Evolutionary conservation across 1,140 invertebrate species (phyloP).

Genomic region (Coenobita brevimanus): DNA sequence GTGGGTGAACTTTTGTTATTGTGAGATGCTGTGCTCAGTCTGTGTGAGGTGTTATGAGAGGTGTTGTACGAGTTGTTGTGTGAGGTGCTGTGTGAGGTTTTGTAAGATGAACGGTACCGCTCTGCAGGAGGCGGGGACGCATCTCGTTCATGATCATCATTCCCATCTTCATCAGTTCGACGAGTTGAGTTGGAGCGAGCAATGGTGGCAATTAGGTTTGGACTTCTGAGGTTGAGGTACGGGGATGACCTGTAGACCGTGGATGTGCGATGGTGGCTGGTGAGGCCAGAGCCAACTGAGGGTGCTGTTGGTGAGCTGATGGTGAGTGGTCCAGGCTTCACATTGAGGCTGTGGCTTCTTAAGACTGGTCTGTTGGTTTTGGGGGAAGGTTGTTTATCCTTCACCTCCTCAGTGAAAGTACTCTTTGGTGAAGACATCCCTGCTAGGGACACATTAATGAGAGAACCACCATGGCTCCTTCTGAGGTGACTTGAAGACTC

Average conservation of each 20-base stretch:
- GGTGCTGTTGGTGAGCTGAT: neutral
- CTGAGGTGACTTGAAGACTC: conserved; percentile 27
- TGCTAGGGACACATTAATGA: conserved; percentile 59
- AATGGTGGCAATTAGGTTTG: conserved; percentile 69
- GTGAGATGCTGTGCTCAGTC: neutral
- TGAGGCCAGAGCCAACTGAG: neutral
- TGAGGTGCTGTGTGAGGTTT: neutral
- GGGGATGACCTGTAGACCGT: conserved; percentile 51
- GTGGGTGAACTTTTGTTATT: neutral
- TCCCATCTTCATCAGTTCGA: conserved; percentile 41
- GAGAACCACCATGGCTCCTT: conserved; percentile 53
- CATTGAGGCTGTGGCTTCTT: conserved; percentile 67
- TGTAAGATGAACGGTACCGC: neutral
- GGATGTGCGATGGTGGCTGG: conserved; percentile 49
- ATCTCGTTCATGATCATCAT: conserved; percentile 23
- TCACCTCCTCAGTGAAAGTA: neutral
- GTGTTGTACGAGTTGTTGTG: neutral
- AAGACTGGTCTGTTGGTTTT: conserved; percentile 39
- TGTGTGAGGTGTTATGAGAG: neutral
- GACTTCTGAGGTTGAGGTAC: conserved; percentile 61
- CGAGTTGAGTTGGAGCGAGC: conserved; percentile 65
- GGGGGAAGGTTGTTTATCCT: conserved; percentile 28
- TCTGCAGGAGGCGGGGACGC: conserved; percentile 34
- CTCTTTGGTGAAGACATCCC: conserved; percentile 43
- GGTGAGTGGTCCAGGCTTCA: conserved; percentile 53